A percentile compares a stretch with the other conserved stretches of the same genome.
Conservation (phyloP, 92 coral and sea anemone species). For the Bergia sp. region DNA sequence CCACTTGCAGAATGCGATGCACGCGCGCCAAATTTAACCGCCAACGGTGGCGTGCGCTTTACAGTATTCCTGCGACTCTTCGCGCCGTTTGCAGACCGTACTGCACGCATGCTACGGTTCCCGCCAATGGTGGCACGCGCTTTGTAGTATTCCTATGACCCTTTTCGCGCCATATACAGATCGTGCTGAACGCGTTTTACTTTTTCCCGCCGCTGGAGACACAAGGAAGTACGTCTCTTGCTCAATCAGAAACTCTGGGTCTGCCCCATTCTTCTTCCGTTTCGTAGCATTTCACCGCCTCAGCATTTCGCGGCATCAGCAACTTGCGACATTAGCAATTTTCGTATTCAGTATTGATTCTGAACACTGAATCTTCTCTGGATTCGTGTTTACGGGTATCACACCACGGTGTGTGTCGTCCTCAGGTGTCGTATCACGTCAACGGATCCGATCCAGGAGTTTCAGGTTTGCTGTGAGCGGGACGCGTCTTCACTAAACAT, state of each 20-base stretch:
- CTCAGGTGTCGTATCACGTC: not conserved
- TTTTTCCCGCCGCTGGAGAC: not conserved
- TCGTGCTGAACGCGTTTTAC: no score
- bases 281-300: not conserved
- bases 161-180: no score
- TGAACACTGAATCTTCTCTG: not conserved
- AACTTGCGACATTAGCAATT: not conserved
- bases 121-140: no score
- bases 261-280: no score
- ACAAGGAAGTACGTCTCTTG: not conserved
- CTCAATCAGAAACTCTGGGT: not conserved
- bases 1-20: no score
- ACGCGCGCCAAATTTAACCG: no score
- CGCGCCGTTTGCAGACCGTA: no score
- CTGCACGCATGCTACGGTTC: no score
- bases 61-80: no score
- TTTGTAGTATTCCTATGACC: no score
- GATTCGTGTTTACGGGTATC: not conserved
- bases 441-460: not conserved
- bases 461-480: not conserved
- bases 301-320: not conserved
- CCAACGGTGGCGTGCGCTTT: no score
- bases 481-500: constrained; percentile 69
- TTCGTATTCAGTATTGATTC: not conserved
- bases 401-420: not conserved